Percentiles rank a stretch among this genome's conserved stretches.
Conservation (phyloP, 2,797 vertebrate species). For the Manis crassicaudata region DNA sequence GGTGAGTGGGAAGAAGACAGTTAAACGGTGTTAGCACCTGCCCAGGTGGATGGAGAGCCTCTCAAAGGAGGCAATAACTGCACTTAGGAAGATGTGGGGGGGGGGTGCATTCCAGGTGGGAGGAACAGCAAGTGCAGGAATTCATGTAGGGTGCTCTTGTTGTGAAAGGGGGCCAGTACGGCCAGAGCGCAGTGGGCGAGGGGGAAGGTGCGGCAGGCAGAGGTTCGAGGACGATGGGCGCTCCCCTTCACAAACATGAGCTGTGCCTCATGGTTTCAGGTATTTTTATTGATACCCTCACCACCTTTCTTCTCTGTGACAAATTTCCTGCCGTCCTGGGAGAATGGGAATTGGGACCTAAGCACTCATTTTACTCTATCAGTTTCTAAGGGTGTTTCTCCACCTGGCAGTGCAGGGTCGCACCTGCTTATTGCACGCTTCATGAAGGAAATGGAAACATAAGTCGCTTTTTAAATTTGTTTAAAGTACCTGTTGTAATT, state of each 20-base stretch:
- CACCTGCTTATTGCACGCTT: slow-evolving; percentile 76
- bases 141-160: background rate
- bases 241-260: fast-evolving
- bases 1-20: background rate
- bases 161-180: background rate
- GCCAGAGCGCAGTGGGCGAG: fast-evolving
- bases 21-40: background rate
- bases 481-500: slow-evolving; percentile 84
- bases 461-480: slow-evolving; percentile 76
- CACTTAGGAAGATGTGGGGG: background rate
- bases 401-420: slow-evolving; percentile 20
- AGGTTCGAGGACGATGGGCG: background rate
- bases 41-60: background rate
- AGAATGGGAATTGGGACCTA: background rate
- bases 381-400: slow-evolving; percentile 37
- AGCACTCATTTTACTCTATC: background rate
- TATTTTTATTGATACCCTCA: background rate
- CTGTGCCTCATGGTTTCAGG: background rate
- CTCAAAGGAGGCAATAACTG: background rate
- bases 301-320: background rate
- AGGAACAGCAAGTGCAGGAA: background rate
- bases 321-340: background rate
- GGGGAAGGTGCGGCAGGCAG: background rate
- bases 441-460: slow-evolving; percentile 63
- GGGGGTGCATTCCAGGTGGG: background rate